A percentile compares a stretch with the other conserved stretches of the same genome.
These are phyloP conservation scores for Notamacropus eugenii DNA, from an alignment of 2,797 vertebrate species.

Conservation along the genomic window DNA sequence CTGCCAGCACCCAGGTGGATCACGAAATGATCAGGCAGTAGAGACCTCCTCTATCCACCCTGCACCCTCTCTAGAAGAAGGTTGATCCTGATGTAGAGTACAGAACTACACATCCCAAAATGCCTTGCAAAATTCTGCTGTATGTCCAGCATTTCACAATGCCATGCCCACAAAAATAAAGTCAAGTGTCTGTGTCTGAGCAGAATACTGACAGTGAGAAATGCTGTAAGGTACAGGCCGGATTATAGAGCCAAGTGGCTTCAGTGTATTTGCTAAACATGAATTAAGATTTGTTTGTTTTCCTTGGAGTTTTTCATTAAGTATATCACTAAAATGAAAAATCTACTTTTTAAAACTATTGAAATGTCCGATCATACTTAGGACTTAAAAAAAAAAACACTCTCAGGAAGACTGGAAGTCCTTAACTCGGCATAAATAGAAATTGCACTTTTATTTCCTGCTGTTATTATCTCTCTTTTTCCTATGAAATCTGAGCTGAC, in stretches of 20 bases:
- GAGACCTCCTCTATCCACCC: not conserved
- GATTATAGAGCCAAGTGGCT: slow-evolving; percentile 60
- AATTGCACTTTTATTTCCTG: slow-evolving; percentile 74
- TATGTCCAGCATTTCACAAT: slow-evolving; percentile 26
- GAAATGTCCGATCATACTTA: not conserved
- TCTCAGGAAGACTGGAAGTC: slow-evolving; percentile 76
- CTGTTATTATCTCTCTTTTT: slow-evolving; percentile 75
- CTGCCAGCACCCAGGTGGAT: not conserved
- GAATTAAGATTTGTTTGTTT: slow-evolving; percentile 68
- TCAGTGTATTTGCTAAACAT: slow-evolving; percentile 65
- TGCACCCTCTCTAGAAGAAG: slow-evolving; percentile 10
- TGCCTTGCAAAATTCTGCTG: slow-evolving; percentile 57
- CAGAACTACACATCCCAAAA: slow-evolving; percentile 71
- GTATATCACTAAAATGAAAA: slow-evolving; percentile 75
- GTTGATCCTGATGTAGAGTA: slow-evolving; percentile 41
- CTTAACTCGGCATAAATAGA: slow-evolving; percentile 78
- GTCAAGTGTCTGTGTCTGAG: slow-evolving; percentile 47
- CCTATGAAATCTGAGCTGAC: slow-evolving; percentile 74
- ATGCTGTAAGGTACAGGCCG: not conserved
- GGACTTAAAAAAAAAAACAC: slow-evolving; percentile 77
- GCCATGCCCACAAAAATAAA: slow-evolving; percentile 51
- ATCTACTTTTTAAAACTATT: slow-evolving; percentile 1
- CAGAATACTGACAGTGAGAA: slow-evolving; percentile 46
- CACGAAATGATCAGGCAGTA: not conserved
- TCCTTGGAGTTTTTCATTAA: not conserved